Evolutionary conservation across 2,888 invertebrate species (phyloP), one percentile per base, ranked within the genome.

Genomic region (Celastrina argiolus): DNA sequence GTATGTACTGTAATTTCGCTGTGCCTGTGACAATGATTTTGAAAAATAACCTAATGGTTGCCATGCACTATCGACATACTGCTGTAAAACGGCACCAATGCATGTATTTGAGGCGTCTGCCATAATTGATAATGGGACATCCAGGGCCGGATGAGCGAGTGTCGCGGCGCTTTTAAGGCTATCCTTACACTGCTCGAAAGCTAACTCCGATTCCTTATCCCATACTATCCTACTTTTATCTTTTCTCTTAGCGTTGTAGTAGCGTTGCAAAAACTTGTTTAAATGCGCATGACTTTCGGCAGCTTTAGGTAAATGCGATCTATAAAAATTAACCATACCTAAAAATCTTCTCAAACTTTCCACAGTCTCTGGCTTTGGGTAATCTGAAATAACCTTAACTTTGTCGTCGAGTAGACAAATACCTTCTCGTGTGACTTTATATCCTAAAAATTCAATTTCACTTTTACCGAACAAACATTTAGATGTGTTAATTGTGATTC

Each of bases 31-130:
- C 2, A 82, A 66, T 65, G 76, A 56, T 42, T 66, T 69, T 77
- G 79, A 80, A 67, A 78, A 82, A 67, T 79, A 82, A 5, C 76
- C 77, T 12, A 82, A 63, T 0, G 81, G 71, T 42, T 66, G 18
- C 69, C 70, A 70, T 41, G 22, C 28, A 22, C 59, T 63, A 16
- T 51, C 51, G 10, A 71, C 66, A 2, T 68, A 39, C 69, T 83
- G 81, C 67, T 71, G 71, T 39, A 71, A 39, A 4, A 68, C 69
- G 1, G 66, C 69, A 31, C 69, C 71, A 3, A 63, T 67, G 8
- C 64, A 51, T 2, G 36, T 67, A 16, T 69, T 22, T 2, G 69
- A 71, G 1, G 66, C 66, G 61, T 69, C 69, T 5, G 66, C 31
- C 58, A 69, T 51, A 8, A 69, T 56, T 2, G 67, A 64, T 8